Evolutionary conservation across 2,113 vertebrate species (phyloP).

Genomic region (rat (Rattus norvegicus)): GRCr8 NC_086025.1:131553501-131554000

Average conservation of each 20-base stretch:
- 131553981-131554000: background rate
- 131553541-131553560: slow-evolving; percentile 55
- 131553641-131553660: slow-evolving; percentile 89
- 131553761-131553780: slow-evolving; percentile 94
- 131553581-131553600: slow-evolving; percentile 97
- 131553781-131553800: slow-evolving; percentile 95
- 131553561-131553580: slow-evolving; percentile 93
- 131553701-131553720: slow-evolving; percentile 94
- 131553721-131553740: slow-evolving; percentile 95
- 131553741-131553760: slow-evolving; percentile 93
- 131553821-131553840: slow-evolving; percentile 92
- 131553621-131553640: slow-evolving; percentile 95
- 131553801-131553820: slow-evolving; percentile 94
- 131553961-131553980: slow-evolving; percentile 44
- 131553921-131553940: slow-evolving; percentile 9
- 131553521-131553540: slow-evolving; percentile 59
- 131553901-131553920: slow-evolving; percentile 3
- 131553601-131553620: slow-evolving; percentile 97
- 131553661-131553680: slow-evolving; percentile 91
- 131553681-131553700: slow-evolving; percentile 94
- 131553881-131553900: background rate
- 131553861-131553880: background rate
- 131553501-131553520: slow-evolving; percentile 68
- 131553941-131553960: slow-evolving; percentile 38
- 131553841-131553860: slow-evolving; percentile 84